Evolutionary conservation across 2,888 invertebrate species (phyloP).

Genomic region (Taphrorychus bicolor): DNA sequence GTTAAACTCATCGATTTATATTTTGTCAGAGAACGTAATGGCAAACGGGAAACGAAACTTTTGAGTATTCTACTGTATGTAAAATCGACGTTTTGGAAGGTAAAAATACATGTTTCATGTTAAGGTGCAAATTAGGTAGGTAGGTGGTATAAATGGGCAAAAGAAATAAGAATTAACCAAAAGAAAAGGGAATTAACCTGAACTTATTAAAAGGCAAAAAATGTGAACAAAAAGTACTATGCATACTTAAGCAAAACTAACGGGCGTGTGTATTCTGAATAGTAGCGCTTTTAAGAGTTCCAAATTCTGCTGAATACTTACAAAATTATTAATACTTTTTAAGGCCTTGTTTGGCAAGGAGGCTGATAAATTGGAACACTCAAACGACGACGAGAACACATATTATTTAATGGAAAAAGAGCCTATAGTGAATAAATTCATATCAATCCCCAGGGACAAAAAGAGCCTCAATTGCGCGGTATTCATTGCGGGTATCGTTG

Average conservation of each 20-base stretch:
- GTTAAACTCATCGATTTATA: slow-evolving; percentile 91
- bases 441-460: slow-evolving; percentile 98
- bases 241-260: neutral
- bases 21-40: slow-evolving; percentile 91
- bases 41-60: slow-evolving; percentile 93
- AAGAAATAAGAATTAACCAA: no score
- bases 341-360: slow-evolving; percentile 95
- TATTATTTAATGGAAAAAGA: slow-evolving; percentile 99
- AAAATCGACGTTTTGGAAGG: slow-evolving; percentile 97
- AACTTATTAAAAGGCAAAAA: no score
- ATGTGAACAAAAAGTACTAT: no score
- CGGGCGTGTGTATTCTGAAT: neutral
- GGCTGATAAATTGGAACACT: slow-evolving; percentile 97
- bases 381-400: slow-evolving; percentile 97
- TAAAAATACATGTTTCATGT: slow-evolving; percentile 53
- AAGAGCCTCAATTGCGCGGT: slow-evolving; percentile 97
- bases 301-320: neutral
- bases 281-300: neutral
- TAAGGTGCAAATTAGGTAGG: no score
- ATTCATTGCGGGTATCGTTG: slow-evolving; percentile 98
- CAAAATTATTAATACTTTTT: slow-evolving; percentile 42
- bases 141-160: no score
- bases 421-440: slow-evolving; percentile 93
- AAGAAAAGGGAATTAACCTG: no score
- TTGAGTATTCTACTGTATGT: slow-evolving; percentile 94